A percentile compares a stretch with the other conserved stretches of the same genome.
These are phyloP conservation scores for Bathynomus jamesi DNA, from an alignment of 1,140 invertebrate species.

Conservation along the genomic window DNA sequence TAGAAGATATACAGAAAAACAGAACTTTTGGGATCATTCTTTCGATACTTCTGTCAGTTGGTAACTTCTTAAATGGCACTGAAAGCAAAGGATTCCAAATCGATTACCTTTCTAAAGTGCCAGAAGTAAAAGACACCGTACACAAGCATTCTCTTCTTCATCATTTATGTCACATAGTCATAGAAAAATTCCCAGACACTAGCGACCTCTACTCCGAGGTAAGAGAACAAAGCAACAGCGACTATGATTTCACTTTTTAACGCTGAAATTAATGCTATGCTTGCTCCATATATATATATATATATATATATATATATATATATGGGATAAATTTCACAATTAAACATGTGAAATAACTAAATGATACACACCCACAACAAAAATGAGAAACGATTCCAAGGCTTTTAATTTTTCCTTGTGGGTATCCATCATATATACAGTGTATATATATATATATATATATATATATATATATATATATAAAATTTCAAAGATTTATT, in stretches of 20 bases:
- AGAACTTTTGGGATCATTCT: conserved; percentile 92
- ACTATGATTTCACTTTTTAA: neutral
- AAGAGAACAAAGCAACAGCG: conserved; percentile 40
- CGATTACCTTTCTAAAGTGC: conserved; percentile 94
- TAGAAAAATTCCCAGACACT: conserved; percentile 90
- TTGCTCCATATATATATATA: neutral
- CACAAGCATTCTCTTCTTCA: conserved; percentile 96
- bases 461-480: too few relatives aligned
- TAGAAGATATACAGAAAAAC: conserved; percentile 80
- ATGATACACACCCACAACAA: too few relatives aligned
- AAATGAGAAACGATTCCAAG: too few relatives aligned
- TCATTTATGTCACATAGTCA: conserved; percentile 94
- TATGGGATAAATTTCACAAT: neutral
- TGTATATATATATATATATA: conserved; percentile 11
- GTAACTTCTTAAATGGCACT: conserved; percentile 93
- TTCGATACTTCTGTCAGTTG: conserved; percentile 84
- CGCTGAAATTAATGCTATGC: neutral
- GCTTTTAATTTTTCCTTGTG: too few relatives aligned
- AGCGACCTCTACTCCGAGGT: conserved; percentile 96
- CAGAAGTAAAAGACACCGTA: conserved; percentile 98
- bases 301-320: neutral
- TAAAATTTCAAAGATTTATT: too few relatives aligned
- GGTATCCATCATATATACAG: too few relatives aligned
- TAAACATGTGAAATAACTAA: too few relatives aligned
- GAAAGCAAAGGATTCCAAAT: conserved; percentile 96